Evolutionary conservation across 92 coral and sea anemone species (phyloP).

Genomic region (Porites divaricata): DNA sequence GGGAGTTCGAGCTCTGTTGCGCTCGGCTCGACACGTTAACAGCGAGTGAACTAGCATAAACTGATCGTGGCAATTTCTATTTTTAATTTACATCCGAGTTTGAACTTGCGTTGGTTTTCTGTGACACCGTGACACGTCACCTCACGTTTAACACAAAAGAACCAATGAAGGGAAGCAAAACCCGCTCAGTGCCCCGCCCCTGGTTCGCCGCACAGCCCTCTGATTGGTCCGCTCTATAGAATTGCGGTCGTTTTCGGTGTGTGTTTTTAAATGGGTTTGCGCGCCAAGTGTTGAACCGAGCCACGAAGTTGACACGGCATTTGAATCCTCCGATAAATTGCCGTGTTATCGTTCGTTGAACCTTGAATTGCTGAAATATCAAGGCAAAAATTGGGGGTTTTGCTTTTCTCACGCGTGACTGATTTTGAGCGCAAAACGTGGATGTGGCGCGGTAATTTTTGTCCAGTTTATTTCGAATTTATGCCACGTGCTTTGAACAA

Average conservation of each 20-base stretch:
- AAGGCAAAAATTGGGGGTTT: background rate
- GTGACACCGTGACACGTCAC: conserved; percentile 98
- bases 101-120: conserved; percentile 86
- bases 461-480: conserved; percentile 70
- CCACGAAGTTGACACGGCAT: conserved; percentile 71
- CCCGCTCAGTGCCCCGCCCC: conserved; percentile 81
- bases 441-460: conserved; percentile 27
- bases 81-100: conserved; percentile 76
- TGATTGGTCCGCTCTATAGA: conserved; percentile 68
- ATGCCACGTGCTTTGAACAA: conserved; percentile 99
- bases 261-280: conserved; percentile 76
- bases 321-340: conserved; percentile 29
- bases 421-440: conserved; percentile 36
- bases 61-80: conserved; percentile 90
- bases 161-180: conserved; percentile 76
- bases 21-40: conserved; percentile 52
- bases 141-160: conserved; percentile 58
- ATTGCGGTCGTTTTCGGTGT: conserved; percentile 70
- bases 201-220: conserved; percentile 7
- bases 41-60: conserved; percentile 46
- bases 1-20: conserved; percentile 39
- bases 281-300: conserved; percentile 73
- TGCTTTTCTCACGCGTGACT: conserved; percentile 1
- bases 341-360: conserved; percentile 34
- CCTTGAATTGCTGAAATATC: conserved; percentile 36